Conservation (phyloP, 2,888 invertebrate species). For the Athripsodes cinereus region DNA sequence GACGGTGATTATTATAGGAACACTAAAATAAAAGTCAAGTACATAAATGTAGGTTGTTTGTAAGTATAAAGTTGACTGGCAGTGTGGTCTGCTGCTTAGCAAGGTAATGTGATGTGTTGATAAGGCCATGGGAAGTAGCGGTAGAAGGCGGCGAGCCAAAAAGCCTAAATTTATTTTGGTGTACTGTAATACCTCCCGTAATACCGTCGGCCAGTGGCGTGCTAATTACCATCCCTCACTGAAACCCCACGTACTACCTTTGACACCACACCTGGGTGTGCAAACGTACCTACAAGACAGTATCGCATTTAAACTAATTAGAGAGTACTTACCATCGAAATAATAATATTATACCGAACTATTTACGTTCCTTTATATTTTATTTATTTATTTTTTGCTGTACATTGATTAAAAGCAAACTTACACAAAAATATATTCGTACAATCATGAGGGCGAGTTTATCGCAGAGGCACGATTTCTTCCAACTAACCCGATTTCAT, state of each 20-base stretch:
- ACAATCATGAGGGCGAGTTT: too few species aligned
- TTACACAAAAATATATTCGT: too few species aligned
- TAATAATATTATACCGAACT: too few species aligned
- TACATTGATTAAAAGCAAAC: too few species aligned
- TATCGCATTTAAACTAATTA: neutral
- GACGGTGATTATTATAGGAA: too few species aligned
- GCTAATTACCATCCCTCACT: slow-evolving; percentile 18
- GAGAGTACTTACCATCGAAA: too few species aligned
- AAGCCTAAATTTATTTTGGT: slow-evolving; percentile 18
- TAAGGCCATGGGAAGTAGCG: slow-evolving; percentile 14
- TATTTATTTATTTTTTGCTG: too few species aligned
- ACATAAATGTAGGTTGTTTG: too few species aligned
- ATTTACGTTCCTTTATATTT: too few species aligned
- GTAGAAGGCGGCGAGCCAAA: slow-evolving; percentile 15
- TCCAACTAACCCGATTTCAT: too few species aligned
- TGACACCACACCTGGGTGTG: neutral
- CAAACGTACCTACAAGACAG: neutral
- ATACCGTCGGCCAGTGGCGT: slow-evolving; percentile 10
- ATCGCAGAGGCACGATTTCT: too few species aligned
- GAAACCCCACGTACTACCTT: slow-evolving; percentile 6
- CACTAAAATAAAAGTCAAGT: too few species aligned
- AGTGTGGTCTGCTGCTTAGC: slow-evolving; percentile 5
- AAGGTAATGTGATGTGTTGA: slow-evolving; percentile 20
- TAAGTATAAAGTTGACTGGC: neutral
- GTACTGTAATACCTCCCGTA: neutral